phyloP scores from a whole-genome alignment of 2,888 invertebrate species.

The Eristalinus sepulchralis region DNA sequence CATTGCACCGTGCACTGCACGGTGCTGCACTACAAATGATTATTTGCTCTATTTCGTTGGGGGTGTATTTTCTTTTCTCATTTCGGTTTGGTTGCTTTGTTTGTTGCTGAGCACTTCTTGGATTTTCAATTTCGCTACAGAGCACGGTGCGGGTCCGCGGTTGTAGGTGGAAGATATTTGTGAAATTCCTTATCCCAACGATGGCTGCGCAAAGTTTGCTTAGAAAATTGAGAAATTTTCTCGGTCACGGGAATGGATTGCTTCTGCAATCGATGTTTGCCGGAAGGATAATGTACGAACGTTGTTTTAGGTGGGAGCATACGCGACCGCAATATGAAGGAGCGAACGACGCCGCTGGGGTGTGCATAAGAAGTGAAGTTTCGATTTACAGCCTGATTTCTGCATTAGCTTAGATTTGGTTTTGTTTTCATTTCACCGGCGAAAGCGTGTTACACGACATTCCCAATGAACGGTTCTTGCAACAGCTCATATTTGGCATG shows the following conservation, averaged over 20 bases:
- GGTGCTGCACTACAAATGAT: constrained; percentile 43
- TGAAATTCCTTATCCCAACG: constrained; percentile 2
- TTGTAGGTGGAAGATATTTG: background rate
- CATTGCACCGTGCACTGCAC: constrained; percentile 15
- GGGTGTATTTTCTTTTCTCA: constrained; percentile 54
- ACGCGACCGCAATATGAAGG: background rate
- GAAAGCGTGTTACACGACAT: background rate
- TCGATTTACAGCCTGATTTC: background rate
- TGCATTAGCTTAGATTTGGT: background rate
- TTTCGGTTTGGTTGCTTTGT: constrained; percentile 36
- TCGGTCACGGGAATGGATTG: constrained; percentile 39
- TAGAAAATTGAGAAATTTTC: constrained; percentile 37
- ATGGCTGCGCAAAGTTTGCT: constrained; percentile 35
- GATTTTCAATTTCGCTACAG: constrained; percentile 57
- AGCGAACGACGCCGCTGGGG: background rate
- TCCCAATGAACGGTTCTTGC: background rate
- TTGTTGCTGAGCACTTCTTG: constrained; percentile 40
- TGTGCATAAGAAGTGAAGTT: background rate
- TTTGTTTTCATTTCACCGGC: background rate
- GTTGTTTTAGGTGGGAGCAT: background rate
- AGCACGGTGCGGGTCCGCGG: background rate
- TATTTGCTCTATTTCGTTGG: constrained; percentile 66
- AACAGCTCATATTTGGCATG: background rate
- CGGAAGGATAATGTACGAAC: background rate
- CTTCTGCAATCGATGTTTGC: constrained; percentile 24